A percentile compares a stretch with the other conserved stretches of the same genome.
Evolutionary conservation across 1,140 invertebrate genomes (phyloP).

Genomic region (Bursaphelenchus mucronatus): DNA sequence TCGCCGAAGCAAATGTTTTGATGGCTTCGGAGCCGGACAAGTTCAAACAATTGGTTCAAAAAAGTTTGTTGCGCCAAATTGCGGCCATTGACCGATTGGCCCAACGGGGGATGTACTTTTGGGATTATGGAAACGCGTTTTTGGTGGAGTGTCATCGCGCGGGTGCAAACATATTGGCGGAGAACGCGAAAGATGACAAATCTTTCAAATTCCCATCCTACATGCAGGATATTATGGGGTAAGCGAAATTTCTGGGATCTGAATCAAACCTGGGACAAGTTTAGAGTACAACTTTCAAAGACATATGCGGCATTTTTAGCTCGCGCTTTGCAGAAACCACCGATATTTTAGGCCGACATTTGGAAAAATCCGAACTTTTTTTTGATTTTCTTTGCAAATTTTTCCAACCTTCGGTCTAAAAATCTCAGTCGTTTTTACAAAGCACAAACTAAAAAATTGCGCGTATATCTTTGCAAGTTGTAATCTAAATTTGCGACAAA

Average conservation of each 20-base stretch:
- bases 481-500: too few species aligned
- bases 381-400: slow-evolving; percentile 1
- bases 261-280: too few species aligned
- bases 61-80: slow-evolving; percentile 68
- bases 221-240: slow-evolving; percentile 73
- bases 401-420: too few species aligned
- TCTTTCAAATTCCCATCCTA: slow-evolving; percentile 70
- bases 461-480: too few species aligned
- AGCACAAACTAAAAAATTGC: too few species aligned
- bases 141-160: slow-evolving; percentile 69
- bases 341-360: slow-evolving; percentile 10
- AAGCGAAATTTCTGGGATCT: slow-evolving; percentile 26
- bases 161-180: slow-evolving; percentile 62
- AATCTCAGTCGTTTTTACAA: too few species aligned
- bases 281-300: too few species aligned
- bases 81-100: slow-evolving; percentile 68
- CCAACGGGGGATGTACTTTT: slow-evolving; percentile 68
- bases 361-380: not conserved
- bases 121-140: slow-evolving; percentile 73
- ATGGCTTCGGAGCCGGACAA: slow-evolving; percentile 65
- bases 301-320: too few species aligned
- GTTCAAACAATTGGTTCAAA: slow-evolving; percentile 67
- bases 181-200: slow-evolving; percentile 61
- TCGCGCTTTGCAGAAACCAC: too few species aligned
- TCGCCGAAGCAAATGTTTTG: slow-evolving; percentile 63